Evolutionary conservation across 2,797 vertebrate species (phyloP).

Genomic region (Australoheros facetus): DNA sequence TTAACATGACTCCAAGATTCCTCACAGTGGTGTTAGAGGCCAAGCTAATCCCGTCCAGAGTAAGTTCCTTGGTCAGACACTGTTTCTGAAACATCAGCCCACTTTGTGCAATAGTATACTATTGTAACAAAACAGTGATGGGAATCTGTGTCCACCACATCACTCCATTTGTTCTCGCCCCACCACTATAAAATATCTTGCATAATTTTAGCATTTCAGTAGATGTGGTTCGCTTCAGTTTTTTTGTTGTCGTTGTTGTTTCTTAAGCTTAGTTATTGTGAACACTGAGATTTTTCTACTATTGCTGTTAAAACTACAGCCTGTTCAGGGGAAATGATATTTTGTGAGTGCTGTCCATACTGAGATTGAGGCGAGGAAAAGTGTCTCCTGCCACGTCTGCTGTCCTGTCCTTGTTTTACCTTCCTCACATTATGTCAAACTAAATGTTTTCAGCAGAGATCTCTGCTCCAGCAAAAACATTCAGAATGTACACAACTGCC

Average conservation of each 20-base stretch:
- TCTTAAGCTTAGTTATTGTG: too few species aligned
- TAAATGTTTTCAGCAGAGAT: background rate
- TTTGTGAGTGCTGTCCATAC: background rate
- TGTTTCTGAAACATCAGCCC: background rate
- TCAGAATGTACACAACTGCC: background rate
- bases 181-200: too few species aligned
- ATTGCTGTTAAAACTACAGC: background rate
- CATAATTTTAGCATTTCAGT: too few species aligned
- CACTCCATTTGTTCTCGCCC: background rate
- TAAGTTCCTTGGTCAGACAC: background rate
- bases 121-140: background rate
- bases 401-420: conserved; percentile 32
- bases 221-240: too few species aligned
- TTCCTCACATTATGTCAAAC: conserved; percentile 7
- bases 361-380: background rate
- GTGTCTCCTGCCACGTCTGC: background rate
- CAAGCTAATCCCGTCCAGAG: background rate
- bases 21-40: background rate
- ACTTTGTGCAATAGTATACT: background rate
- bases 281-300: too few species aligned
- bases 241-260: too few species aligned
- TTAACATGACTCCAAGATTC: too few species aligned
- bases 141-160: background rate
- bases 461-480: conserved; percentile 9
- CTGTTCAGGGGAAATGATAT: background rate